Conservation (phyloP, 2,113 vertebrate species). For the Sturnus vulgaris region DNA sequence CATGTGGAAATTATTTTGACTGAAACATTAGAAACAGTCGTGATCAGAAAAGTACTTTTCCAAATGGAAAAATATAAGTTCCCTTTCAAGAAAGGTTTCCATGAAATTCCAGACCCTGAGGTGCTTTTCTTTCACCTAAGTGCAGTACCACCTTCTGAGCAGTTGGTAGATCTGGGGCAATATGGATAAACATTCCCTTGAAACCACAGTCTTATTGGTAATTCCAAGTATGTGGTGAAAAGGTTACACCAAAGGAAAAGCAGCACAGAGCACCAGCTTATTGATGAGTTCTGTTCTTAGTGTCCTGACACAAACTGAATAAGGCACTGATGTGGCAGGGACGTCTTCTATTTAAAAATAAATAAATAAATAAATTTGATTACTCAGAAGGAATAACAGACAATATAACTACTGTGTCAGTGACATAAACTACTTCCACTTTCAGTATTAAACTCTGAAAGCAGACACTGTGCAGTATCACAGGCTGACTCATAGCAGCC, state of each 20-base stretch:
- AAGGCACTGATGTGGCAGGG: neutral
- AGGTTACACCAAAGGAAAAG: neutral
- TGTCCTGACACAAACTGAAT: neutral
- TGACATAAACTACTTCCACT: slow-evolving; percentile 12
- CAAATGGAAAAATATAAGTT: neutral
- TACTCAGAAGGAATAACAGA: neutral
- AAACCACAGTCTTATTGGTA: neutral
- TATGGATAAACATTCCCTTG: neutral
- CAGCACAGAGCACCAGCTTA: neutral
- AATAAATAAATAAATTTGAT: neutral
- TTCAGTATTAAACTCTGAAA: neutral
- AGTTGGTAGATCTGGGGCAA: neutral
- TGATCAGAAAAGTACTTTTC: neutral
- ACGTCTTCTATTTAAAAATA: neutral
- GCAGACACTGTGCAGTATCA: neutral
- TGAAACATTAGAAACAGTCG: neutral
- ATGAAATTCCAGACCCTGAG: neutral
- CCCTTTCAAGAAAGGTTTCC: neutral
- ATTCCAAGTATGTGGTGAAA: slow-evolving; percentile 15
- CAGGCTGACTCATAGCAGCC: neutral
- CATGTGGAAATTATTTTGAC: neutral
- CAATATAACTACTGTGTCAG: neutral
- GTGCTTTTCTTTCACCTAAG: neutral
- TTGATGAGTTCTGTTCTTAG: neutral
- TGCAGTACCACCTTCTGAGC: neutral